Evolutionary conservation across 2,888 invertebrate species (phyloP).

Genomic region (Cerastoderma edule): DNA sequence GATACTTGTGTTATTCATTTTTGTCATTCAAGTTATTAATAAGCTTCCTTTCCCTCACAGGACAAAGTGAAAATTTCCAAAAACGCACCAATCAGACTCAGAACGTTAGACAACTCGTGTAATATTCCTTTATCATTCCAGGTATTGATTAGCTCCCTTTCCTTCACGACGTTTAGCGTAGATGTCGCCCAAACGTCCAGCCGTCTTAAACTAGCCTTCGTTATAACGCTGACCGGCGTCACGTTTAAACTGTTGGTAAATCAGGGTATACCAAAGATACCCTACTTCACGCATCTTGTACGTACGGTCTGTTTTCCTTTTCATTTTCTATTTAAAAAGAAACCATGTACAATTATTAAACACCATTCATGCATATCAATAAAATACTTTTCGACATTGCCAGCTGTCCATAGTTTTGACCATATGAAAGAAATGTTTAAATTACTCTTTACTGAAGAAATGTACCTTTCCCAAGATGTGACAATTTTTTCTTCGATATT

Average conservation of each 20-base stretch:
- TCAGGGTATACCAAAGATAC: slow-evolving; percentile 82
- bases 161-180: slow-evolving; percentile 82
- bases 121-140: slow-evolving; percentile 58
- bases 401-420: no score
- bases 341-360: no score
- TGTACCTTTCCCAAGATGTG: no score
- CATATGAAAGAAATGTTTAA: no score
- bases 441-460: no score
- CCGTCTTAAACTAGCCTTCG: slow-evolving; percentile 81
- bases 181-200: slow-evolving; percentile 75
- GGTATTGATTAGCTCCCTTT: slow-evolving; percentile 80
- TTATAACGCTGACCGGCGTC: slow-evolving; percentile 80
- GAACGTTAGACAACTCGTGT: neutral
- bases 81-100: neutral
- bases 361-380: no score
- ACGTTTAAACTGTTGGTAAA: slow-evolving; percentile 83
- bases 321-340: no score
- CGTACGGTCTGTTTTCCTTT: no score
- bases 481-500: no score
- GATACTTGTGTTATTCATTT: neutral
- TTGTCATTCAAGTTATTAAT: neutral
- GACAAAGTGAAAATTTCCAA: neutral
- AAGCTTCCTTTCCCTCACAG: neutral
- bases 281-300: slow-evolving; percentile 82
- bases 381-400: no score